Evolutionary conservation across 2,113 vertebrate genomes (phyloP), one percentile per base, ranked within the genome.

Genomic region (Gasterosteus aculeatus): DNA sequence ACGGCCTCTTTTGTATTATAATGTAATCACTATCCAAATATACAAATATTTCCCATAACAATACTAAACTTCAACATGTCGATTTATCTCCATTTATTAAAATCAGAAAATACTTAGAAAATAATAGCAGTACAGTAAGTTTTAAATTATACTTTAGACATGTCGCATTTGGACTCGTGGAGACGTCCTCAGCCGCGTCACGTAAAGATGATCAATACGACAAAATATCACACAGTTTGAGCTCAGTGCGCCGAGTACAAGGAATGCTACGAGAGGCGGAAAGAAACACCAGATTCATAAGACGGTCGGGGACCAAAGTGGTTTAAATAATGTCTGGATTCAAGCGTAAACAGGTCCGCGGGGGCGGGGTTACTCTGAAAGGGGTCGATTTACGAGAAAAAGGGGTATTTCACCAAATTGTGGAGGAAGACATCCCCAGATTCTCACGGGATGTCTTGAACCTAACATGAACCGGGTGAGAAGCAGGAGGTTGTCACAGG

Each of bases 11-110:
- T 59, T 19, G 5, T 10, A 46, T 3, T 26, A 42, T 38, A 33
- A 19, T 22, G 11, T 12, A 62, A 31, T 7, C 31, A 59, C 3
- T 33, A 9, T 10, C 22, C n/a, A 4, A 18, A 60, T 29, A 0
- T 18, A 62, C n/a, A 69, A 19, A 16, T 1, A n/a, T 9, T 2
- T 51, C 3, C 35, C 33, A 53, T 38, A 33, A n/a, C 7, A 53
- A 5, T 3, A 73, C 49, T 51, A 10, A 10, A 51, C 18, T 3
- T 51, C 11, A 56, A 81, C 31, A 16, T 84, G 75, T 92, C 54
- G 5, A 80, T 84, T 91, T 82, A 70, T 87, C 72, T 90, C 85
- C 84, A 90, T 93, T 92, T 94, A 93, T 93, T 93, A 92, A 77
- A 92, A 93, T 90, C 88, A 85, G 81, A 91, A 83, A 83, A 88